Conservation (phyloP, 2,888 invertebrate species). For the Helleia helle region DNA sequence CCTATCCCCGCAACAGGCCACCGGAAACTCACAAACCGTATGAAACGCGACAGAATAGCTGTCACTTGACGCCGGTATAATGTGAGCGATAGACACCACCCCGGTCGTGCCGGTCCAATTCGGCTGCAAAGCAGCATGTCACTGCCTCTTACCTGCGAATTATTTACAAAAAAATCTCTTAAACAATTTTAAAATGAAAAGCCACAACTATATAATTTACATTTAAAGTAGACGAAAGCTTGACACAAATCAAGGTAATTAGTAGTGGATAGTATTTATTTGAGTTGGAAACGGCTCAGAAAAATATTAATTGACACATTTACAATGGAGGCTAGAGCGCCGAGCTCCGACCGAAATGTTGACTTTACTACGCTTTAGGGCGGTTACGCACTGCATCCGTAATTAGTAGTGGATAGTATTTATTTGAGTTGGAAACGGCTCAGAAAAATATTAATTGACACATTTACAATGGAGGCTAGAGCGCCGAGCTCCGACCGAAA, state of each 20-base stretch:
- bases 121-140: too few relatives aligned
- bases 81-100: too few relatives aligned
- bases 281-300: constrained; percentile 22
- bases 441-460: constrained; percentile 50
- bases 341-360: constrained; percentile 50
- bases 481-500: constrained; percentile 43
- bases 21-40: too few relatives aligned
- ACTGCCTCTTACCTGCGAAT: too few relatives aligned
- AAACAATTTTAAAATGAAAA: constrained; percentile 5
- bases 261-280: constrained; percentile 12
- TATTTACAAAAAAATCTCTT: too few relatives aligned
- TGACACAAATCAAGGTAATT: constrained; percentile 12
- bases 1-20: too few relatives aligned
- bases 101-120: too few relatives aligned
- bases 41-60: too few relatives aligned
- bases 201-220: background rate
- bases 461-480: constrained; percentile 39
- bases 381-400: too few relatives aligned
- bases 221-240: constrained; percentile 9
- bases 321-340: constrained; percentile 35
- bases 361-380: constrained; percentile 56
- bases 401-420: constrained; percentile 12
- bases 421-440: constrained; percentile 12
- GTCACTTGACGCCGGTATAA: too few relatives aligned
- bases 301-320: constrained; percentile 52